These are phyloP conservation scores for Carposina sasakii DNA, from an alignment of 1,140 invertebrate genomes.

Conservation along the genomic window DNA sequence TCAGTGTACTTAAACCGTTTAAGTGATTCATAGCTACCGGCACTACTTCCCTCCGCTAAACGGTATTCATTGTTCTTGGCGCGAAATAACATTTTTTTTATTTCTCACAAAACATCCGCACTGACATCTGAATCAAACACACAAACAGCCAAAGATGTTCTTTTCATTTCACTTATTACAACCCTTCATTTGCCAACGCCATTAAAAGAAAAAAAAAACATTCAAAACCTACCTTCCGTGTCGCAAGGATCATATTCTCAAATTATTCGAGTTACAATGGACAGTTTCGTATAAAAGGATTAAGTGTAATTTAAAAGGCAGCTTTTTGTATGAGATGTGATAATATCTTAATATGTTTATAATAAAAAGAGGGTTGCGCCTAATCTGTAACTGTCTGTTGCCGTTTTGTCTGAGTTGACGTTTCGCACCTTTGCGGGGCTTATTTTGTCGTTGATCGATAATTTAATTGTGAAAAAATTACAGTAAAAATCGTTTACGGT, in stretches of 20 bases:
- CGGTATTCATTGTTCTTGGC: constrained; percentile 49
- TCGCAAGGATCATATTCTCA: constrained; percentile 28
- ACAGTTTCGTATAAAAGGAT: constrained; percentile 60
- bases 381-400: constrained; percentile 68
- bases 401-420: constrained; percentile 30
- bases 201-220: too few species aligned
- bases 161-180: too few species aligned
- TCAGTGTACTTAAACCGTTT: too few species aligned
- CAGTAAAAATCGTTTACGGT: too few species aligned
- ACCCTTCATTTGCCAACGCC: too few species aligned
- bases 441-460: too few species aligned
- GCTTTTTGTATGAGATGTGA: constrained; percentile 47
- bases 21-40: too few species aligned
- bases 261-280: too few species aligned
- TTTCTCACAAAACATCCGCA: constrained; percentile 19
- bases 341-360: constrained; percentile 69
- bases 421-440: constrained; percentile 56
- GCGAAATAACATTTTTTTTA: constrained; percentile 47
- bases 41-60: constrained; percentile 50
- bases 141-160: too few species aligned
- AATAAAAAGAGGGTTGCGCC: constrained; percentile 55
- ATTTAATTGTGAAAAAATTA: too few species aligned
- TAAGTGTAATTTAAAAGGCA: constrained; percentile 50
- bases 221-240: too few species aligned
- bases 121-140: too few species aligned